Base-by-base conservation (phyloP, 2,888 invertebrate genomes). In the Tetranychus piercei region DNA sequence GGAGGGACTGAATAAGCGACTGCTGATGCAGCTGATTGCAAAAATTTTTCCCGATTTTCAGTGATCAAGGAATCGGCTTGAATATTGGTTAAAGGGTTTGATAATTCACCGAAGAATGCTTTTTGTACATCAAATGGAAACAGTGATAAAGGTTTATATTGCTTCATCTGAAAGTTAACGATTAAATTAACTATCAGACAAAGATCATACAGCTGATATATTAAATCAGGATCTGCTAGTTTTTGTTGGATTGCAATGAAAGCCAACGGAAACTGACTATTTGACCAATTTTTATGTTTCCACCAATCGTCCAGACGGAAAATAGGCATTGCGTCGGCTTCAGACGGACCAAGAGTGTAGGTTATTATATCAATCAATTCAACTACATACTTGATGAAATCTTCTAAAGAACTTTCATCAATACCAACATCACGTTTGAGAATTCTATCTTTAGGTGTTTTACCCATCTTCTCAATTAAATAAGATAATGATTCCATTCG, bases 151-250 rank as follows among this genome's bases (percentile, higher is more conserved):
- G 91, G 82, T 88, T 91, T 73, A 45, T 81, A 81, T 79, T 82
- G 91, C 73, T 69, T 69, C 6, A 94, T 82, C 79, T 88, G 88
- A 80, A 93, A 91, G 78, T 87, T 86, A 23, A 90, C 87, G 78
- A 92, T 88, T 82, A 92, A 90, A 78, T 89, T 88, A 75, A 94
- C 84, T 1, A 89, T 87, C 77, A 88, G 85, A 1, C 88, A 87
- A 74, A 94, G 84, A 82, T 93, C 91, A 79, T 88, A 88, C 82
- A 94, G 92, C 75, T 92, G 84, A 79, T 88, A 87, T 9, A 94
- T 83, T 78, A 92, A 84, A 78, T 90, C 89, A 77, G 87, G 87
- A 82, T 90, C 89, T 1, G 89, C 88, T 74, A 85, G 85, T 78
- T 88, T 87, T 80, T 91, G 91, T 77, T 88, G 88, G 77, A 91